Evolutionary conservation across 2,888 invertebrate genomes (phyloP).

Genomic region (Polymixis lichenea): DNA sequence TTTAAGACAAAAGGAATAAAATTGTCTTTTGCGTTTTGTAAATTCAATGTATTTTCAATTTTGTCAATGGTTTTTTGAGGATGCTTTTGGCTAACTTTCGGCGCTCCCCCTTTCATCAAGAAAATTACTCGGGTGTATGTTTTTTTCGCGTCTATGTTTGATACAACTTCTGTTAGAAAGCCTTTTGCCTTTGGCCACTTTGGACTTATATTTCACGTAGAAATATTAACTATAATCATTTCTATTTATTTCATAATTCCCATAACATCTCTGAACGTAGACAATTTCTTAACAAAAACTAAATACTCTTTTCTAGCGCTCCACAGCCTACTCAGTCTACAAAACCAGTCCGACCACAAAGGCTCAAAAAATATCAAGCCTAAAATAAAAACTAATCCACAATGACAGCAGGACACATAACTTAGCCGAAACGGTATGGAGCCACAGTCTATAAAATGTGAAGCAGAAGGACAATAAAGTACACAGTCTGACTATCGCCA

Average conservation of each 20-base stretch:
- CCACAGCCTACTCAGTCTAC: neutral
- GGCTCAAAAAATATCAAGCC: neutral
- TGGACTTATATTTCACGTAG: neutral
- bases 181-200: neutral
- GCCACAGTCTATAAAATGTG: conserved; percentile 54
- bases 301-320: neutral
- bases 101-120: neutral
- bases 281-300: neutral
- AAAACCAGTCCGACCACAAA: conserved; percentile 1
- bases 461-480: conserved; percentile 50
- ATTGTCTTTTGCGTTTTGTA: neutral
- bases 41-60: neutral
- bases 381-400: conserved; percentile 22
- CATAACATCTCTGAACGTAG: neutral
- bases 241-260: neutral
- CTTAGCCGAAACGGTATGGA: conserved; percentile 18
- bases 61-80: neutral
- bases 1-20: neutral
- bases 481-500: conserved; percentile 46
- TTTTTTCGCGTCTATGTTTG: neutral
- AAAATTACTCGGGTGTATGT: neutral
- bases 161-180: neutral
- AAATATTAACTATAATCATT: neutral
- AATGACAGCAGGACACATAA: conserved; percentile 27
- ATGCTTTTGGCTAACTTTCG: neutral